Conservation (phyloP, 2,113 vertebrate species). For the Pluvianellus socialis region DNA sequence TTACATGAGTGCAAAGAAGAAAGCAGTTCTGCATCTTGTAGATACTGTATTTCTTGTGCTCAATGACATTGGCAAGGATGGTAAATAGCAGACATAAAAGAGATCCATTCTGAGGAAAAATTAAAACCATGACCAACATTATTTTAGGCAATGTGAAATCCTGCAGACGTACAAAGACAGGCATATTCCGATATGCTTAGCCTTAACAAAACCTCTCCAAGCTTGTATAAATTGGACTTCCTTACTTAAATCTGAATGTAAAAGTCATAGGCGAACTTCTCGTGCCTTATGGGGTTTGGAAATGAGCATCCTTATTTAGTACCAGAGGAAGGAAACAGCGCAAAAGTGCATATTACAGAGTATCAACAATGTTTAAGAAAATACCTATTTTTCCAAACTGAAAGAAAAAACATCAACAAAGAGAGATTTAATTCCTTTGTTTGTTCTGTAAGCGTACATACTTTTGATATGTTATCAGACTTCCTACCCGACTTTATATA, state of each 20-base stretch:
- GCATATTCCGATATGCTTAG: constrained; percentile 38
- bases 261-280: constrained; percentile 39
- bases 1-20: constrained; percentile 21
- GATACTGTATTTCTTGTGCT: constrained; percentile 58
- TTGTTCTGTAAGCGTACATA: not conserved
- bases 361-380: constrained; percentile 15
- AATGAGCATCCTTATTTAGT: constrained; percentile 2
- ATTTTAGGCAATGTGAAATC: constrained; percentile 48
- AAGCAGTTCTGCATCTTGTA: constrained; percentile 45
- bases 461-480: not conserved
- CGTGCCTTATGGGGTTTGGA: constrained; percentile 25
- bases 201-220: constrained; percentile 46
- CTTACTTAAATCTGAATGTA: constrained; percentile 36
- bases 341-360: not conserved
- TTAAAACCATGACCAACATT: constrained; percentile 60
- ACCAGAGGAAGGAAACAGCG: constrained; percentile 1
- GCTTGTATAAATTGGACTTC: constrained; percentile 41
- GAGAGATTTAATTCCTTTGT: not conserved
- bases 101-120: constrained; percentile 64
- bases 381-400: constrained; percentile 7
- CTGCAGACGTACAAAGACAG: constrained; percentile 45
- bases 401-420: not conserved
- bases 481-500: not conserved
- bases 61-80: constrained; percentile 55
- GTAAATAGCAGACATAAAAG: constrained; percentile 65